These are phyloP conservation scores for Euura saliciscinereae DNA, from an alignment of 1,140 invertebrate species.

Conservation along the genomic window DNA sequence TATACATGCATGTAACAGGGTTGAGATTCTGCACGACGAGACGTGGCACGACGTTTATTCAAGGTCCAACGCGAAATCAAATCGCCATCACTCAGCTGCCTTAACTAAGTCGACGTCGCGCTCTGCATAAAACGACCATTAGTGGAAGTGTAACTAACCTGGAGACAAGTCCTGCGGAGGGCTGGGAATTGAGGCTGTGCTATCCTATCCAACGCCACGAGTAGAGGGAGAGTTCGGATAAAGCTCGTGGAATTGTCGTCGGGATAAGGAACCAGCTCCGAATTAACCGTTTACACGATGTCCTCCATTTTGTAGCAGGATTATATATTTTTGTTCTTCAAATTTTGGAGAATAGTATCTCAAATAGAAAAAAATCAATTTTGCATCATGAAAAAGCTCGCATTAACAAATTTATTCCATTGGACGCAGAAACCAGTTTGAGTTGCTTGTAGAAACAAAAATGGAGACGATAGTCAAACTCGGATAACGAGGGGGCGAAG, in stretches of 20 bases:
- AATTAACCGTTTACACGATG: background rate
- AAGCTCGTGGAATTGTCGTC: background rate
- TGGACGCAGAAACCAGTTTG: background rate
- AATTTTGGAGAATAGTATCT: no score
- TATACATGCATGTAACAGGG: no score
- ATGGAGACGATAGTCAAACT: no score
- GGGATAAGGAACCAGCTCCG: background rate
- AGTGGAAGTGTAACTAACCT: slow-evolving; percentile 13
- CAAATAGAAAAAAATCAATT: no score
- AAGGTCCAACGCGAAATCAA: slow-evolving; percentile 12
- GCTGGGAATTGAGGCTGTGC: slow-evolving; percentile 2
- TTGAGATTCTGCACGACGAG: background rate
- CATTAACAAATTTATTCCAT: background rate
- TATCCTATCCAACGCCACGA: background rate
- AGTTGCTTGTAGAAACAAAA: no score
- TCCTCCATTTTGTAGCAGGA: no score
- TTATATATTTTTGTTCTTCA: no score
- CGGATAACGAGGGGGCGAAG: no score
- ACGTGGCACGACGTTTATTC: background rate
- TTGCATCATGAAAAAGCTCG: background rate
- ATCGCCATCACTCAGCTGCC: slow-evolving; percentile 11
- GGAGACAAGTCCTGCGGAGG: background rate
- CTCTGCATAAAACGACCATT: slow-evolving; percentile 21
- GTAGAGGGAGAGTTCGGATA: slow-evolving; percentile 16
- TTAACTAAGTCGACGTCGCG: slow-evolving; percentile 10